phyloP scores from a whole-genome alignment of 1,140 invertebrate species.

The Polyergus mexicanus region DNA sequence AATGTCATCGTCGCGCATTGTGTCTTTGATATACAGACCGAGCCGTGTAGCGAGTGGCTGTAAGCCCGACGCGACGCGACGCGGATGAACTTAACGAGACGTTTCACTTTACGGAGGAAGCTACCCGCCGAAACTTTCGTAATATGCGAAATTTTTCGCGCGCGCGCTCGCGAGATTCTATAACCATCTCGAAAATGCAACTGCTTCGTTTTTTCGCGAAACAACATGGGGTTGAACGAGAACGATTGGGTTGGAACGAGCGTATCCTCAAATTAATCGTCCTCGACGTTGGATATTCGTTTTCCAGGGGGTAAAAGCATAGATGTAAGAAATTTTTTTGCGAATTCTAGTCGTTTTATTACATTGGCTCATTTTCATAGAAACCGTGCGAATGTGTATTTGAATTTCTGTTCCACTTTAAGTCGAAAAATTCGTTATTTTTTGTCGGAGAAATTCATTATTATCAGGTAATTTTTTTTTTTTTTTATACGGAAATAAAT shows the following conservation, averaged over 20 bases:
- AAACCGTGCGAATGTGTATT: neutral
- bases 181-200: neutral
- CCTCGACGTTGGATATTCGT: neutral
- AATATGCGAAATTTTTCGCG: slow-evolving; percentile 53
- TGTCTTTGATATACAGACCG: slow-evolving; percentile 53
- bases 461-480: neutral
- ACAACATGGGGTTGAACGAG: slow-evolving; percentile 12
- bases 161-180: slow-evolving; percentile 3
- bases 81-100: slow-evolving; percentile 65
- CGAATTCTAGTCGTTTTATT: neutral
- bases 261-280: neutral
- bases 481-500: neutral
- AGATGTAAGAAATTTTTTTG: neutral
- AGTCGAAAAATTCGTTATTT: neutral
- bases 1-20: slow-evolving; percentile 42
- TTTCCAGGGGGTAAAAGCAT: neutral
- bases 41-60: slow-evolving; percentile 47
- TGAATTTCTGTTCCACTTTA: neutral
- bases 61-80: slow-evolving; percentile 39
- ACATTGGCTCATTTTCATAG: neutral
- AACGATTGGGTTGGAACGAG: neutral
- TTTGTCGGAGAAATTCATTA: no score
- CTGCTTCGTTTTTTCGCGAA: slow-evolving; percentile 2
- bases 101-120: slow-evolving; percentile 52
- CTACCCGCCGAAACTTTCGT: slow-evolving; percentile 40